A percentile compares a stretch with the other conserved stretches of the same genome.
phyloP scores from a whole-genome alignment of 2,113 vertebrate species.

The Apteryx mantelli region DNA sequence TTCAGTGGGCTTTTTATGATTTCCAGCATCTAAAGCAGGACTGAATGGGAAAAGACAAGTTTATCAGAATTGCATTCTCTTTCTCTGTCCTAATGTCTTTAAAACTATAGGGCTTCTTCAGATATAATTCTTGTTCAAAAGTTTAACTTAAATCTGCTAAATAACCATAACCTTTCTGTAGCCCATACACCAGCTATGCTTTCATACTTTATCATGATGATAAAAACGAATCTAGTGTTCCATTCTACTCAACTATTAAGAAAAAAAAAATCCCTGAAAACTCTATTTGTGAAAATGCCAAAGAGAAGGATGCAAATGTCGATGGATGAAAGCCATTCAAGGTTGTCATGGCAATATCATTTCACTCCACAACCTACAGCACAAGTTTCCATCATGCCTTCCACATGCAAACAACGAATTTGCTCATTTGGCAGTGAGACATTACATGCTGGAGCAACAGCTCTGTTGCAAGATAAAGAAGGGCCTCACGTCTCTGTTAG shows the following conservation, averaged over 20 bases:
- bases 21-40: not conserved
- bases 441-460: not conserved
- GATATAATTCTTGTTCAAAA: not conserved
- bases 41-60: not conserved
- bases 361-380: not conserved
- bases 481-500: not conserved
- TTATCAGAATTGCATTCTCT: not conserved
- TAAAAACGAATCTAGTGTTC: not conserved
- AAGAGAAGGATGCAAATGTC: not conserved
- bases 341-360: slow-evolving; percentile 18
- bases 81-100: not conserved
- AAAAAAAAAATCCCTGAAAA: not conserved
- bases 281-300: not conserved
- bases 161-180: not conserved
- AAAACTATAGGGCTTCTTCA: not conserved
- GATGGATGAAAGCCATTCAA: not conserved
- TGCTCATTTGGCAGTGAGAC: not conserved
- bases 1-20: not conserved
- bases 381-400: not conserved
- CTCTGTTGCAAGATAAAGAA: not conserved
- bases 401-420: not conserved
- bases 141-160: not conserved
- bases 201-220: not conserved
- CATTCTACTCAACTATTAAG: not conserved
- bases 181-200: not conserved